Conservation (phyloP, 2,797 vertebrate genomes). For the Furcifer pardalis region DNA sequence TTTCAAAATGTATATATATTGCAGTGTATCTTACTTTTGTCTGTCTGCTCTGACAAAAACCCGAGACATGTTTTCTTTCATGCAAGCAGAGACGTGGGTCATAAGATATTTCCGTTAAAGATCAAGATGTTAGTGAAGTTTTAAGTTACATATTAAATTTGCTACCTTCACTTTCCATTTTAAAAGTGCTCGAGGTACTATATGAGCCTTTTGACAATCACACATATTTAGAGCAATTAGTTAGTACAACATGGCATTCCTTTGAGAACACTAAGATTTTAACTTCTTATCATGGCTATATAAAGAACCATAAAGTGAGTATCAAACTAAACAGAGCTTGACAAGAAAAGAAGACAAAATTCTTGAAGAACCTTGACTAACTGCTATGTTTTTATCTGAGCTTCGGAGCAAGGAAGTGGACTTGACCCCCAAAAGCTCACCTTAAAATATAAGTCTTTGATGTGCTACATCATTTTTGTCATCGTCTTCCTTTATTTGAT, state of each 20-base stretch:
- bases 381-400: too few species aligned
- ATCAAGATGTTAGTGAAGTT: background rate
- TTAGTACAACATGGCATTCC: background rate
- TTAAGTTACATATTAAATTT: background rate
- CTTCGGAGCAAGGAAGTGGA: too few species aligned
- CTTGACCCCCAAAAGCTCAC: too few species aligned
- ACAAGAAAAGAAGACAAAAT: too few species aligned
- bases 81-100: constrained; percentile 54
- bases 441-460: too few species aligned
- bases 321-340: background rate
- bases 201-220: background rate
- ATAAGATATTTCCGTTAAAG: background rate
- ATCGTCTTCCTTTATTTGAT: too few species aligned
- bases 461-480: too few species aligned
- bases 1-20: constrained; percentile 2
- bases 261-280: background rate
- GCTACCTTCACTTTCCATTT: background rate
- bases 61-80: constrained; percentile 32
- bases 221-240: background rate
- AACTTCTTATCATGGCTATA: background rate
- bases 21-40: background rate
- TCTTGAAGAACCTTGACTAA: too few species aligned
- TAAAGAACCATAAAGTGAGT: background rate
- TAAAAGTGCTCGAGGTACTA: background rate
- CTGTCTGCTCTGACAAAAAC: background rate